Percentiles rank a stretch among this genome's conserved stretches.
These are phyloP conservation scores for Acronicta leporina DNA, from an alignment of 2,888 invertebrate genomes.

Conservation along the genomic window DNA sequence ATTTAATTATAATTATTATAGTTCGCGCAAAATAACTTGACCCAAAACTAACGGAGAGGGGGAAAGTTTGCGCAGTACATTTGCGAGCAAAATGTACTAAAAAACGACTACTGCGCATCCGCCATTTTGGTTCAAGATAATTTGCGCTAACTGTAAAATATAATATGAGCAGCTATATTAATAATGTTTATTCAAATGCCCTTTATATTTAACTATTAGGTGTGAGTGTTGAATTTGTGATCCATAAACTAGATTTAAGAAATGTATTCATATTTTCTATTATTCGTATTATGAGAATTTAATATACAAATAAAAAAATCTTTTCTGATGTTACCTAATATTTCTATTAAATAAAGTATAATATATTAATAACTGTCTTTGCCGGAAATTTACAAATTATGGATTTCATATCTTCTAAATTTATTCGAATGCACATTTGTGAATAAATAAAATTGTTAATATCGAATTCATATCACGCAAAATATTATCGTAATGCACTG, in stretches of 20 bases:
- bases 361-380: constrained; percentile 69
- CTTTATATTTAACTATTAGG: constrained; percentile 54
- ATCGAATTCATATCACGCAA: constrained; percentile 80
- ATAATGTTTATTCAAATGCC: constrained; percentile 53
- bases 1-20: constrained; percentile 34
- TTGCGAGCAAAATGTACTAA: too few relatives aligned
- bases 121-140: too few relatives aligned
- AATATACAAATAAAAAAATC: constrained; percentile 73
- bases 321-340: constrained; percentile 77
- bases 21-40: too few relatives aligned
- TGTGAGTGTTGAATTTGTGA: constrained; percentile 84
- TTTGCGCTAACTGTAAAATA: too few relatives aligned
- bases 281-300: constrained; percentile 79
- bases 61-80: too few relatives aligned
- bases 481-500: constrained; percentile 77
- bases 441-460: constrained; percentile 61
- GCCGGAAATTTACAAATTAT: constrained; percentile 74
- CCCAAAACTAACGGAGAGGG: too few relatives aligned
- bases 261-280: constrained; percentile 88
- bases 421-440: constrained; percentile 73
- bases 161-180: constrained; percentile 49
- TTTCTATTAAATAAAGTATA: constrained; percentile 70
- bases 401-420: constrained; percentile 75
- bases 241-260: constrained; percentile 81
- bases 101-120: too few relatives aligned